These are phyloP conservation scores for Helicoverpa zea DNA, from an alignment of 1,140 invertebrate genomes.

Conservation along the genomic window DNA sequence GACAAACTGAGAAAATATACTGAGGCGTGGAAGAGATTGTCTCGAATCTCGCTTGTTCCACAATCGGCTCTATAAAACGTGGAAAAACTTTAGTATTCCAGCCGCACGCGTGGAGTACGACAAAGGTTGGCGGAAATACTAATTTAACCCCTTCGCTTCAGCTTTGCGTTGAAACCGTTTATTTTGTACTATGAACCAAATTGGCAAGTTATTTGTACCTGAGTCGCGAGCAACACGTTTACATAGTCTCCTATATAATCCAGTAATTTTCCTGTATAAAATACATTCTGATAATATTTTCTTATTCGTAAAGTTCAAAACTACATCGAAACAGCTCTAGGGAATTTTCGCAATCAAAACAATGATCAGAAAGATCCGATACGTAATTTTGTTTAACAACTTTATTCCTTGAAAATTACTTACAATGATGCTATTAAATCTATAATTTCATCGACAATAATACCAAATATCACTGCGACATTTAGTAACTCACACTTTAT, in stretches of 20 bases:
- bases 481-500: constrained; percentile 5
- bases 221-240: constrained; percentile 10
- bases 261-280: too few species aligned
- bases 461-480: constrained; percentile 36
- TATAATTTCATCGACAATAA: constrained; percentile 39
- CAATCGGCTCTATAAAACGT: constrained; percentile 44
- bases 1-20: constrained; percentile 27
- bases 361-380: not conserved
- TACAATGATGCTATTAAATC: constrained; percentile 19
- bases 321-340: not conserved
- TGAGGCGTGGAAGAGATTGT: constrained; percentile 37
- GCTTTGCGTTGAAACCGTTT: constrained; percentile 39
- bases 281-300: too few species aligned
- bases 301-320: too few species aligned
- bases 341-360: not conserved
- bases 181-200: constrained; percentile 39
- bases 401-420: constrained; percentile 15
- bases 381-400: constrained; percentile 28
- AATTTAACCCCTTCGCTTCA: constrained; percentile 41
- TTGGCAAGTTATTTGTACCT: constrained; percentile 36
- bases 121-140: constrained; percentile 48
- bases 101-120: constrained; percentile 29
- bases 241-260: constrained; percentile 1
- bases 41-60: constrained; percentile 18
- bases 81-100: constrained; percentile 43